phyloP scores from a whole-genome alignment of 2,888 invertebrate species.

The Eurytoma adleriae region DNA sequence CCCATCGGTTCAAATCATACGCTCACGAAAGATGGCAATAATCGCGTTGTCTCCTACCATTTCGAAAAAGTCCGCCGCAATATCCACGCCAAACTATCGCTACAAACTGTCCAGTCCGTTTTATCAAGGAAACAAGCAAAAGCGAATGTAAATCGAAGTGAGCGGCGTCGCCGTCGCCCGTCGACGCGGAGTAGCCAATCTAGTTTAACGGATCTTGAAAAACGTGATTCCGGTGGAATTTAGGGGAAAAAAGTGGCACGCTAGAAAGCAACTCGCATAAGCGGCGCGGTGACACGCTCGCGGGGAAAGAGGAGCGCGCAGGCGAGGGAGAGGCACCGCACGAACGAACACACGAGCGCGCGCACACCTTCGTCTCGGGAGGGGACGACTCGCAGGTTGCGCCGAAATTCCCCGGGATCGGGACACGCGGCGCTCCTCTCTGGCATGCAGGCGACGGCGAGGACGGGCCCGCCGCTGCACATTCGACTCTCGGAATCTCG shows the following conservation, averaged over 20 bases:
- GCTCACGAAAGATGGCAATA: too few relatives aligned
- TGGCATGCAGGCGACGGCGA: constrained; percentile 18
- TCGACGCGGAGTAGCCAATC: constrained; percentile 34
- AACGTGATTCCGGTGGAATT: constrained; percentile 46
- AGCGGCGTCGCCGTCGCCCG: background rate
- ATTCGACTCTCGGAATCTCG: constrained; percentile 35
- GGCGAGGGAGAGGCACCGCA: background rate
- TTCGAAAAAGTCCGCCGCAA: too few relatives aligned
- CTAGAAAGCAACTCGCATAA: constrained; percentile 26
- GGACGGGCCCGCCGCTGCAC: background rate
- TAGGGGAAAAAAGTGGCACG: constrained; percentile 46
- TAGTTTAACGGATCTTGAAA: constrained; percentile 49
- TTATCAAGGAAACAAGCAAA: background rate
- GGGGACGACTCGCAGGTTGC: background rate
- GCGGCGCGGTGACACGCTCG: background rate
- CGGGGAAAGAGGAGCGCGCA: background rate
- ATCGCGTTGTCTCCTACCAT: too few relatives aligned
- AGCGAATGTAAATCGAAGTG: constrained; percentile 21
- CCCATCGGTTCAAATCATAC: too few relatives aligned
- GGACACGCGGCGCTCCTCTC: background rate
- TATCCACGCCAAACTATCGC: too few relatives aligned
- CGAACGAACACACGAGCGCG: background rate
- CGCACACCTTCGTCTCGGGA: background rate
- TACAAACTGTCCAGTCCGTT: background rate
- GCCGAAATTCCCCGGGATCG: background rate